These are phyloP conservation scores for Bostrychus sinensis DNA, from an alignment of 2,113 vertebrate species.

Conservation along the genomic window DNA sequence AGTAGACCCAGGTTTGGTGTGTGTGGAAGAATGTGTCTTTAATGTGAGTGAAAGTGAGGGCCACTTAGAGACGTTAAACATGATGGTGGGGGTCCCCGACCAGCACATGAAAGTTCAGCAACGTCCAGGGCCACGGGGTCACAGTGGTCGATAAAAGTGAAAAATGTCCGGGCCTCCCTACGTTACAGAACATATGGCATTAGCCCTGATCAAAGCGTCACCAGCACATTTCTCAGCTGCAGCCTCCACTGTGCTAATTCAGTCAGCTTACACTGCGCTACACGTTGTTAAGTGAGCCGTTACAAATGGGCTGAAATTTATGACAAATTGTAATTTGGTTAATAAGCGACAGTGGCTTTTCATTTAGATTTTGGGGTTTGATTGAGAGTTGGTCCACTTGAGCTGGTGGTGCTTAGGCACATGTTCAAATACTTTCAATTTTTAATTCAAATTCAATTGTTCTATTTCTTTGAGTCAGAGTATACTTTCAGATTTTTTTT, in stretches of 20 bases:
- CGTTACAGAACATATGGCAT: slow-evolving; percentile 75
- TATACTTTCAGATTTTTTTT: too few relatives aligned
- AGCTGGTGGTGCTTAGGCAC: background rate
- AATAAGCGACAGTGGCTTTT: slow-evolving; percentile 57
- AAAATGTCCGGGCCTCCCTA: slow-evolving; percentile 68
- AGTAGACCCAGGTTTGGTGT: slow-evolving; percentile 35
- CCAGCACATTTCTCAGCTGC: slow-evolving; percentile 42
- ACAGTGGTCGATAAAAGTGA: slow-evolving; percentile 76
- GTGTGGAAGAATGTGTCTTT: slow-evolving; percentile 56
- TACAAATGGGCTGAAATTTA: slow-evolving; percentile 76
- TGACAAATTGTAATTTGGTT: slow-evolving; percentile 73
- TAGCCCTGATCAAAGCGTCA: slow-evolving; percentile 68
- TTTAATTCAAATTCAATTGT: background rate
- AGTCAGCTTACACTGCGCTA: slow-evolving; percentile 55
- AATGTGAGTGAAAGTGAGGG: slow-evolving; percentile 75
- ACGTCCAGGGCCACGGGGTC: slow-evolving; percentile 68
- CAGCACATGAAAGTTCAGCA: slow-evolving; percentile 71
- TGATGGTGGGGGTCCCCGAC: slow-evolving; percentile 62
- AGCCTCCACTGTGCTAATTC: slow-evolving; percentile 66
- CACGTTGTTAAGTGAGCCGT: slow-evolving; percentile 68
- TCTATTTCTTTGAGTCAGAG: background rate
- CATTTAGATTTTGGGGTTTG: background rate
- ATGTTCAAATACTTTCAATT: background rate
- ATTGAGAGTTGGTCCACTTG: slow-evolving; percentile 9
- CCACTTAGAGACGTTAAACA: slow-evolving; percentile 75